A percentile compares a stretch with the other conserved stretches of the same genome.
These are phyloP conservation scores for Vulpes ferrilata DNA, from an alignment of 2,113 vertebrate species.

Conservation along the genomic window DNA sequence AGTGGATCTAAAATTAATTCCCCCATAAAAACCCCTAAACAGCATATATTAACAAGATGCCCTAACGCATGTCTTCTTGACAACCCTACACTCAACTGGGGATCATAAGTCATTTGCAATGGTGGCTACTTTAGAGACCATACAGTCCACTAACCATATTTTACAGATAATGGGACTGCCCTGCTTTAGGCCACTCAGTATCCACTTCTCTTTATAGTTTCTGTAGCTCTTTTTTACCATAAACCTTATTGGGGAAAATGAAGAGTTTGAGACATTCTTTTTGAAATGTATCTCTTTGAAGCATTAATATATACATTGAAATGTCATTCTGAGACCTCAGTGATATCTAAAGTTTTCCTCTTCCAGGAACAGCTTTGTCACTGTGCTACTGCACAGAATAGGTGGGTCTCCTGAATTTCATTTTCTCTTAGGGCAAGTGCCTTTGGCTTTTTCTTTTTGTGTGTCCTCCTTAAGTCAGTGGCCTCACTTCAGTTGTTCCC, in stretches of 20 bases:
- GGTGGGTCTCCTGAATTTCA: conserved; percentile 79
- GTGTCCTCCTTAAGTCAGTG: neutral
- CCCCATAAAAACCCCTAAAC: neutral
- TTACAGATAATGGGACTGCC: neutral
- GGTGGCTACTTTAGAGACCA: too few relatives aligned
- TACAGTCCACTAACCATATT: neutral
- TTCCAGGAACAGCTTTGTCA: conserved; percentile 73
- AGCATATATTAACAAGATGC: conserved; percentile 25
- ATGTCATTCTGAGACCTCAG: conserved; percentile 81
- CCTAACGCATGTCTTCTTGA: neutral
- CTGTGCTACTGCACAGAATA: conserved; percentile 73
- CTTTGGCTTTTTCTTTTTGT: conserved; percentile 31
- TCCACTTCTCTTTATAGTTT: conserved; percentile 83
- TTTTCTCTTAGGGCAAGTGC: conserved; percentile 72
- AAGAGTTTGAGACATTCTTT: conserved; percentile 82
- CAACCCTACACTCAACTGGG: conserved; percentile 35
- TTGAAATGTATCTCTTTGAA: conserved; percentile 84
- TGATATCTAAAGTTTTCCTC: conserved; percentile 77
- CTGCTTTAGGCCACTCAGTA: conserved; percentile 57
- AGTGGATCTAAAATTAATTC: conserved; percentile 53
- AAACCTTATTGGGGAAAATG: conserved; percentile 53
- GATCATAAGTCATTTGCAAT: neutral
- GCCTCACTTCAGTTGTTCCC: conserved; percentile 39
- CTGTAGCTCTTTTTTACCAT: conserved; percentile 78
- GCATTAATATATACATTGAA: conserved; percentile 84